phyloP scores from a whole-genome alignment of 2,888 invertebrate genomes.

The Ectropis crepuscularia region DNA sequence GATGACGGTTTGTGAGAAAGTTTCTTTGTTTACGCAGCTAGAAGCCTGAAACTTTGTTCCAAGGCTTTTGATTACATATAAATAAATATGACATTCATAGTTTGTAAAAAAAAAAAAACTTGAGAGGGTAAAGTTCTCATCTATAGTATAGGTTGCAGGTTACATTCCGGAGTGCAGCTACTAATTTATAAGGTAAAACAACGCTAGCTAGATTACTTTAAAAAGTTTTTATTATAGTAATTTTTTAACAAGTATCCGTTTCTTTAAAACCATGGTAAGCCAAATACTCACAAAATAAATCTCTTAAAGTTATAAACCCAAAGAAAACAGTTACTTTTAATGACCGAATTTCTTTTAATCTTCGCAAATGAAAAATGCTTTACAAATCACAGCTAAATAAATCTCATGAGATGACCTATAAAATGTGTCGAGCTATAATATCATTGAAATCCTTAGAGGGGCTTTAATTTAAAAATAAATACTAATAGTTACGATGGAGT shows the following conservation, averaged over 20 bases:
- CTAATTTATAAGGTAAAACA: no score
- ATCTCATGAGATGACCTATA: conserved; percentile 78
- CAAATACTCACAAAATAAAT: conserved; percentile 60
- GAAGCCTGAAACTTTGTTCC: no score
- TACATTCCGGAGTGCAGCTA: no score
- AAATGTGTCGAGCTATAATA: conserved; percentile 70
- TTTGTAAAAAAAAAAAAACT: no score
- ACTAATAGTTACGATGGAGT: background rate
- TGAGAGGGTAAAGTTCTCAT: no score
- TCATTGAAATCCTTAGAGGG: conserved; percentile 78
- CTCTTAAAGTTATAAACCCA: conserved; percentile 60
- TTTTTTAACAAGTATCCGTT: background rate
- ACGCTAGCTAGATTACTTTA: no score
- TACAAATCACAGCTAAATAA: conserved; percentile 75
- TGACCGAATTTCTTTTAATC: conserved; percentile 73
- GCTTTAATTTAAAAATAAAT: conserved; percentile 52
- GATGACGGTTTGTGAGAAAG: no score
- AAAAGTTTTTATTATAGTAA: no score
- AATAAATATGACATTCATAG: no score
- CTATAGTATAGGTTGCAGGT: no score
- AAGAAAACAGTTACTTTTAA: conserved; percentile 67
- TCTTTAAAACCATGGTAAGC: conserved; percentile 48
- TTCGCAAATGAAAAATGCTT: conserved; percentile 67
- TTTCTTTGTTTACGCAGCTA: no score
- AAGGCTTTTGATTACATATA: no score